A percentile compares a stretch with the other conserved stretches of the same genome.
Evolutionary conservation across 2,888 invertebrate species (phyloP).

Genomic region (Hydriomena furcata): DNA sequence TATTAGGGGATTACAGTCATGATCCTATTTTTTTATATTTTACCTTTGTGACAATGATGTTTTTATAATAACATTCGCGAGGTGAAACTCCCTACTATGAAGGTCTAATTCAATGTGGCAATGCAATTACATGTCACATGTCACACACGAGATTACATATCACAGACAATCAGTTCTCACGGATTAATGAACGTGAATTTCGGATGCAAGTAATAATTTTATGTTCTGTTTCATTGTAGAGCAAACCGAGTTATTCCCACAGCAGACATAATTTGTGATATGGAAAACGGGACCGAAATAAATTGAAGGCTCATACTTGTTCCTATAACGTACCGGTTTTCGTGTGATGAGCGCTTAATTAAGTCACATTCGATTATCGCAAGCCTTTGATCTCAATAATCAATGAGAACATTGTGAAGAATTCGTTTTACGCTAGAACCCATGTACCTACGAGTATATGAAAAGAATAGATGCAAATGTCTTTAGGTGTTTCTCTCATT

Average conservation of each 20-base stretch:
- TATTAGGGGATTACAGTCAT: too few relatives aligned
- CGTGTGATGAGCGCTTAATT: too few relatives aligned
- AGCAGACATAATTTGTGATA: slow-evolving; percentile 51
- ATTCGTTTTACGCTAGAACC: too few relatives aligned
- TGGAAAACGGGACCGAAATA: slow-evolving; percentile 33
- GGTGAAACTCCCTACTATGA: slow-evolving; percentile 17
- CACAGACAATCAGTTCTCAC: slow-evolving; percentile 77
- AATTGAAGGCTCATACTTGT: neutral
- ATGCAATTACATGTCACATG: slow-evolving; percentile 27
- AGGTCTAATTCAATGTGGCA: slow-evolving; percentile 24
- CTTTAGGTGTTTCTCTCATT: too few relatives aligned
- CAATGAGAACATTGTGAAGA: too few relatives aligned
- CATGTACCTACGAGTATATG: too few relatives aligned
- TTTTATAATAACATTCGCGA: slow-evolving; percentile 13
- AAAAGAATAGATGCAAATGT: too few relatives aligned
- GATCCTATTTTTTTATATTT: too few relatives aligned
- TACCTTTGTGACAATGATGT: too few relatives aligned
- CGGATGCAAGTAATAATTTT: slow-evolving; percentile 64
- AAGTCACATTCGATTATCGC: too few relatives aligned
- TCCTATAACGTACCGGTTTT: too few relatives aligned
- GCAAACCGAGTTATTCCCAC: slow-evolving; percentile 68
- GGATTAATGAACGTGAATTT: slow-evolving; percentile 73
- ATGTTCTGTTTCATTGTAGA: slow-evolving; percentile 68
- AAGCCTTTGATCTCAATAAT: too few relatives aligned
- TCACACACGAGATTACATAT: slow-evolving; percentile 56